Conservation (phyloP, 2,113 vertebrate species). For the Thryonomys swinderianus region DNA sequence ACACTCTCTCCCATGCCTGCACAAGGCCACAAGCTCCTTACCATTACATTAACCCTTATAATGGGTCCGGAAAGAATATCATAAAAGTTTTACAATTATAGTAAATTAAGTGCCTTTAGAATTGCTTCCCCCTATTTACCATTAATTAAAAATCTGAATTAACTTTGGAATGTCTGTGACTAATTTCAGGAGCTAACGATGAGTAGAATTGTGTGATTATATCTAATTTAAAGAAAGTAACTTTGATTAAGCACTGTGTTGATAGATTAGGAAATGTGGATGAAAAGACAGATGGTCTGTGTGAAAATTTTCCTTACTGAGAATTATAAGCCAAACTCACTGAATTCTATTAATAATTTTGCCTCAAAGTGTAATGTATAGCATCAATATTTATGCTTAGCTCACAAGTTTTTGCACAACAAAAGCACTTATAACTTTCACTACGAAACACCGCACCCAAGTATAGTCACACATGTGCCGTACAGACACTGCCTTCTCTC, state of each 20-base stretch:
- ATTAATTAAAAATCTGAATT: neutral
- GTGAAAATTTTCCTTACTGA: neutral
- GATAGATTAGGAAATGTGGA: neutral
- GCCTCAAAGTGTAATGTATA: neutral
- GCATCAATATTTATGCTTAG: neutral
- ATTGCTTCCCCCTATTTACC: neutral
- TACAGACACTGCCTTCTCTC: neutral
- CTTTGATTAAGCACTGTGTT: neutral
- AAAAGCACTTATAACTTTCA: neutral
- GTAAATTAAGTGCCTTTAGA: neutral
- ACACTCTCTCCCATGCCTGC: too few species aligned
- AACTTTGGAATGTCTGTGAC: neutral
- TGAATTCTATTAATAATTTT: neutral
- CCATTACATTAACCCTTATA: too few species aligned
- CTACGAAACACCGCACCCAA: neutral
- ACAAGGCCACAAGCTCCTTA: too few species aligned
- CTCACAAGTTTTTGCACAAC: neutral
- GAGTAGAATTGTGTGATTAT: neutral
- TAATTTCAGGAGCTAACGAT: fast-evolving
- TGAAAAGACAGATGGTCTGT: neutral
- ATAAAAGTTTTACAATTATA: neutral
- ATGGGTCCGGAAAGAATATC: neutral
- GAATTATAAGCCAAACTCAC: neutral
- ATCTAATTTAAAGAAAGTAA: neutral
- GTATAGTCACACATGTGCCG: neutral